A percentile compares a stretch with the other conserved stretches of the same genome.
These are phyloP conservation scores for Diloba caeruleocephala DNA, from an alignment of 2,888 invertebrate species.

Conservation along the genomic window DNA sequence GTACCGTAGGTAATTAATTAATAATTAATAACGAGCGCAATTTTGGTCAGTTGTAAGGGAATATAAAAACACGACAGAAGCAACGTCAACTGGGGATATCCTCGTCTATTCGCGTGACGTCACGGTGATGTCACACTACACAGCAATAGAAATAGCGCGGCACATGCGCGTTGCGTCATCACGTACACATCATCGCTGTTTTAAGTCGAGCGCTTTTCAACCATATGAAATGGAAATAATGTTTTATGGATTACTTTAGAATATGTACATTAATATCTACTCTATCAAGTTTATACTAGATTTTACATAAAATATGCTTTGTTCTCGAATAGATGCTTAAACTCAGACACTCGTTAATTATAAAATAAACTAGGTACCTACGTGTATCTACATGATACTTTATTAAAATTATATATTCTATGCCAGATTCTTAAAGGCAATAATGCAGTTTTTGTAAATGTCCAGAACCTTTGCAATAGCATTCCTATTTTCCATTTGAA, in stretches of 20 bases:
- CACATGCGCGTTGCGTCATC: conserved; percentile 86
- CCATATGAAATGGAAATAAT: conserved; percentile 37
- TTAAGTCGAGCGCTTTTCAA: conserved; percentile 61
- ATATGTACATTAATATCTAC: conserved; percentile 3
- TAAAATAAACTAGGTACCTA: no score
- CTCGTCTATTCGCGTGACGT: conserved; percentile 83
- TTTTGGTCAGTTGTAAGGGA: conserved; percentile 29
- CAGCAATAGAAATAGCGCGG: conserved; percentile 82
- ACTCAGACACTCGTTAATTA: no score
- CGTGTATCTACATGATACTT: no score
- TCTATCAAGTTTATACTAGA: no score
- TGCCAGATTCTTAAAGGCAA: no score
- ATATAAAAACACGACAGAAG: conserved; percentile 46
- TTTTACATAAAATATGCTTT: no score
- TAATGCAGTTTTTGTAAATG: no score
- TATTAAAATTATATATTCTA: no score
- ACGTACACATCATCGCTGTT: conserved; percentile 67
- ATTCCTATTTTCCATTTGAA: no score
- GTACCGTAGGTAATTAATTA: conserved; percentile 8
- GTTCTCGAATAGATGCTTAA: no score
- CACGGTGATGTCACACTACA: conserved; percentile 85
- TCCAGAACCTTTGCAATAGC: no score
- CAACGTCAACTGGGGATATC: conserved; percentile 77
- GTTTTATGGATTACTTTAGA: conserved; percentile 24
- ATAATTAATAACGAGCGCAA: conserved; percentile 21